Conservation (phyloP, 2,797 vertebrate species). For the Chrysolophus pictus region DNA sequence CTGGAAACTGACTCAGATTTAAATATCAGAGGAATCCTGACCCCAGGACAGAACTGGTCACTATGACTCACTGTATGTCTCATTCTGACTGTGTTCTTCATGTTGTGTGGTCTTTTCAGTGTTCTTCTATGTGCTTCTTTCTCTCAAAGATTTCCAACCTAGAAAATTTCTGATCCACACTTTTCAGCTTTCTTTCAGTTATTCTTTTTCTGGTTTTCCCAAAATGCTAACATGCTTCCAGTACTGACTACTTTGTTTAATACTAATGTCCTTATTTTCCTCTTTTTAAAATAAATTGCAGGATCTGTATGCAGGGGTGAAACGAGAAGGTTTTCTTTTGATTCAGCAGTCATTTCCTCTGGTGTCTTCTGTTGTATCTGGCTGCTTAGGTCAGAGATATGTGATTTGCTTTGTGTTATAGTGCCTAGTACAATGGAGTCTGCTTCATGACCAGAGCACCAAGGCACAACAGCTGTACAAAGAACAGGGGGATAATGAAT, state of each 20-base stretch:
- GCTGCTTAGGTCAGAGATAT: conserved; percentile 33
- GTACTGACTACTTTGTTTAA: background rate
- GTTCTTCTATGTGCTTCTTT: background rate
- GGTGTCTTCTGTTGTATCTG: conserved; percentile 34
- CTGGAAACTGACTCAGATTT: background rate
- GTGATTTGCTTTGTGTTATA: conserved; percentile 22
- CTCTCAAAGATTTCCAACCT: background rate
- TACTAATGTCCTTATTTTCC: background rate
- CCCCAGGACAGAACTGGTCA: background rate
- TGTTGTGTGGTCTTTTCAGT: background rate
- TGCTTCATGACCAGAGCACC: background rate
- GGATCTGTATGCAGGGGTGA: background rate
- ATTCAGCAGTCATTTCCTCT: background rate
- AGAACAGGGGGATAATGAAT: conserved; percentile 36
- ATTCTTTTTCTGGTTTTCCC: background rate
- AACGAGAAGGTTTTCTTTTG: conserved; percentile 47
- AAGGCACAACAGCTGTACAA: background rate
- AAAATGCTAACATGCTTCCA: background rate
- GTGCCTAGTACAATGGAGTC: background rate
- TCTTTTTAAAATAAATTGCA: conserved; percentile 9
- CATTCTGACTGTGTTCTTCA: background rate
- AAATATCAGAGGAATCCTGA: background rate
- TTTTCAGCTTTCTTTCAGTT: conserved; percentile 14
- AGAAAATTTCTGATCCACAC: background rate
- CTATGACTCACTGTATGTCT: background rate